These are phyloP conservation scores for Chrysolina americana DNA, from an alignment of 2,888 invertebrate species.

Conservation along the genomic window DNA sequence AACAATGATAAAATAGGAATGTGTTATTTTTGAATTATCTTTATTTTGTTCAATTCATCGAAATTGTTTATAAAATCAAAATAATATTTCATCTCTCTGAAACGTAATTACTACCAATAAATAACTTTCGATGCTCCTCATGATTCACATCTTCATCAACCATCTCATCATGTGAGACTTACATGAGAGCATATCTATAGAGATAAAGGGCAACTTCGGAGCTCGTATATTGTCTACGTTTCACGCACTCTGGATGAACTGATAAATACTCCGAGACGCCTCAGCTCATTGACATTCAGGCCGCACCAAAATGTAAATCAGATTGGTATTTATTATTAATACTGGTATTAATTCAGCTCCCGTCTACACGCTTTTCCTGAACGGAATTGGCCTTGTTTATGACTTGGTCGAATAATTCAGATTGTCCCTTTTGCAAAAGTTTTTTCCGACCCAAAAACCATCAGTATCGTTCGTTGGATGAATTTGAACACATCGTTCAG, in stretches of 20 bases:
- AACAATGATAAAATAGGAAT: no score
- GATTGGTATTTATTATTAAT: conserved; percentile 56
- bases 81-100: no score
- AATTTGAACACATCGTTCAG: no score
- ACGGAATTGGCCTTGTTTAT: conserved; percentile 64
- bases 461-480: no score
- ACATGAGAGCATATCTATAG: background rate
- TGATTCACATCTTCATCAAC: conserved; percentile 1
- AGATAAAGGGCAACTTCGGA: conserved; percentile 18
- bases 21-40: no score
- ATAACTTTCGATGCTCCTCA: no score
- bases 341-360: conserved; percentile 62
- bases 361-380: conserved; percentile 61
- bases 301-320: conserved; percentile 54
- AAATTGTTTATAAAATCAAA: no score
- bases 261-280: conserved; percentile 20
- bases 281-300: conserved; percentile 17
- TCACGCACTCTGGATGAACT: conserved; percentile 26
- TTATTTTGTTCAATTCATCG: no score
- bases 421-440: no score
- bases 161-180: conserved; percentile 4
- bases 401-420: conserved; percentile 55
- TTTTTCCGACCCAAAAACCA: no score
- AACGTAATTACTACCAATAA: no score
- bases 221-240: conserved; percentile 21